These are phyloP conservation scores for Phalanger gymnotis DNA, from an alignment of 2,797 vertebrate genomes.

Conservation along the genomic window DNA sequence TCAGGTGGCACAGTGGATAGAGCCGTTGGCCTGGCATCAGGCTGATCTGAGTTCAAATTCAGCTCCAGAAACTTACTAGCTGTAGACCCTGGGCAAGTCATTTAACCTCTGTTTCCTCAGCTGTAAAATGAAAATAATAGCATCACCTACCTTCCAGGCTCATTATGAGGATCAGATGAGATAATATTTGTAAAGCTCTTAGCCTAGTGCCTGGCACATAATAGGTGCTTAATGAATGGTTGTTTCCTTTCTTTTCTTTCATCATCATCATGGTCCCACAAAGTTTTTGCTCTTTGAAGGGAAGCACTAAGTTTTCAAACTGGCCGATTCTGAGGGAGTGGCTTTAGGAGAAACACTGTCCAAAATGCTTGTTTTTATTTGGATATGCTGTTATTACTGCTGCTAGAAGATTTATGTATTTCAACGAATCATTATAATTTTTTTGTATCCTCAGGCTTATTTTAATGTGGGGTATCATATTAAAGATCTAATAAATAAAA, in stretches of 20 bases:
- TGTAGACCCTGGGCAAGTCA: not conserved
- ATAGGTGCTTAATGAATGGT: not conserved
- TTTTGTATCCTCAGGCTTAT: slow-evolving; percentile 62
- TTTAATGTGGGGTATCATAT: slow-evolving; percentile 56
- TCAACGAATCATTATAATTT: slow-evolving; percentile 63
- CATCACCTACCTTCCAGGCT: not conserved
- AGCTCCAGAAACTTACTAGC: not conserved
- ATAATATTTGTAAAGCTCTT: not conserved
- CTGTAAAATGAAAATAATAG: not conserved
- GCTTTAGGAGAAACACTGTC: slow-evolving; percentile 21
- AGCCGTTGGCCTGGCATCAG: not conserved
- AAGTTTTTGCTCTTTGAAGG: slow-evolving; percentile 5
- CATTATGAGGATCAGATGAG: not conserved
- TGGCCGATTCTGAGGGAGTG: slow-evolving; percentile 27
- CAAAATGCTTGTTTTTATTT: slow-evolving; percentile 52
- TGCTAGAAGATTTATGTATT: slow-evolving; percentile 67
- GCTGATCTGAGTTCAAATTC: not conserved
- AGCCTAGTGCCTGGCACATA: not conserved
- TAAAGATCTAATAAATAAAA: slow-evolving; percentile 74
- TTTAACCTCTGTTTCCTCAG: not conserved
- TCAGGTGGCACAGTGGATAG: not conserved
- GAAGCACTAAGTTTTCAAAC: not conserved
- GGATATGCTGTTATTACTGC: slow-evolving; percentile 57
- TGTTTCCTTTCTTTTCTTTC: not conserved
- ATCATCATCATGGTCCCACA: not conserved